Evolutionary conservation across 2,888 invertebrate genomes (phyloP).

Genomic region (Ennomos quercinarius): DNA sequence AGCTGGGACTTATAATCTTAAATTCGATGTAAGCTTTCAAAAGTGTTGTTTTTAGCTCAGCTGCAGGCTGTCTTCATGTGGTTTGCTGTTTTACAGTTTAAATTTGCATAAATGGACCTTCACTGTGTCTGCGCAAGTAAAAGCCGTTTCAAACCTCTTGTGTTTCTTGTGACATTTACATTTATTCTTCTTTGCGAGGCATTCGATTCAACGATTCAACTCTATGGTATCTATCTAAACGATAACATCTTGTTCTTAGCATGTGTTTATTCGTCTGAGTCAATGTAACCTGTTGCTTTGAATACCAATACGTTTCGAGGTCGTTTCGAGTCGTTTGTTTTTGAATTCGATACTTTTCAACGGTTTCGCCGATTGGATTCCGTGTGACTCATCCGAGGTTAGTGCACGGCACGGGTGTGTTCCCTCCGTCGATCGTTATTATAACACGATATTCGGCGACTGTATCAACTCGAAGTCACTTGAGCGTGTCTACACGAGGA

Average conservation of each 20-base stretch:
- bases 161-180: conserved; percentile 30
- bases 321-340: conserved; percentile 44
- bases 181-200: conserved; percentile 28
- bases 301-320: conserved; percentile 39
- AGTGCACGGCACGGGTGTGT: conserved; percentile 57
- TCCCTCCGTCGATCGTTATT: conserved; percentile 54
- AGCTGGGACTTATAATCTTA: conserved; percentile 52
- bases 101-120: conserved; percentile 46
- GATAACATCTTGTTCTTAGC: conserved; percentile 29
- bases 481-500: conserved; percentile 14
- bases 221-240: conserved; percentile 30
- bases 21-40: conserved; percentile 42
- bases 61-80: conserved; percentile 43
- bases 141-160: conserved; percentile 25
- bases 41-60: conserved; percentile 34
- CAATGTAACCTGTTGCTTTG: conserved; percentile 36
- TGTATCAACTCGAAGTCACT: conserved; percentile 8
- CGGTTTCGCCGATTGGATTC: conserved; percentile 59
- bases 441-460: conserved; percentile 25
- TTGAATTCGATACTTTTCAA: conserved; percentile 57
- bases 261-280: conserved; percentile 29
- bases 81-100: conserved; percentile 46
- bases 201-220: conserved; percentile 15
- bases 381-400: conserved; percentile 72
- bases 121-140: conserved; percentile 28